These are phyloP conservation scores for Camponotus floridanus DNA, from an alignment of 1,140 invertebrate genomes.

Conservation along the genomic window DNA sequence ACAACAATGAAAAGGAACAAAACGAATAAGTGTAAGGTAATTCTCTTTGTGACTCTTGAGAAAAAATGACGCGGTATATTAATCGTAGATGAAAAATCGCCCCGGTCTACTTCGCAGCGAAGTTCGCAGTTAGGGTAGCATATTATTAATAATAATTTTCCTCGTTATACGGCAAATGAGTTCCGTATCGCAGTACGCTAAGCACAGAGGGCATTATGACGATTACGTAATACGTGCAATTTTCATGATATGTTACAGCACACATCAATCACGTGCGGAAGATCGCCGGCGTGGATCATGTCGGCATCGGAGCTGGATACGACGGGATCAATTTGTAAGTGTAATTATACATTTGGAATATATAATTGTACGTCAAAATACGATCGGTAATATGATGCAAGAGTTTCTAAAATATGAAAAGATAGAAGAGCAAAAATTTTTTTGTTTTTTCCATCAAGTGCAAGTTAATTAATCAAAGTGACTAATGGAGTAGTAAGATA, in stretches of 20 bases:
- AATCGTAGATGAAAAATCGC: constrained; percentile 40
- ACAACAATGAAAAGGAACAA: constrained; percentile 23
- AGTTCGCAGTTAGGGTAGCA: constrained; percentile 21
- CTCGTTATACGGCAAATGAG: constrained; percentile 36
- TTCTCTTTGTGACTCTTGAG: constrained; percentile 26
- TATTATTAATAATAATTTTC: constrained; percentile 30
- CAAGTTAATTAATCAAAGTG: neutral
- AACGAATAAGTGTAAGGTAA: constrained; percentile 20
- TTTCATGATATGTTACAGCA: constrained; percentile 87
- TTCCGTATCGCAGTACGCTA: neutral
- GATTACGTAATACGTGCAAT: constrained; percentile 46
- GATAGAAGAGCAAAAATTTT: too few relatives aligned
- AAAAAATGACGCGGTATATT: constrained; percentile 15
- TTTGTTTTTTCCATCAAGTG: neutral
- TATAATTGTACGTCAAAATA: constrained; percentile 7
- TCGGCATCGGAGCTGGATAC: constrained; percentile 95
- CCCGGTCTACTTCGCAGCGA: neutral
- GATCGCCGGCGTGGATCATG: constrained; percentile 94
- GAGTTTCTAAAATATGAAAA: neutral
- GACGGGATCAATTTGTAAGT: constrained; percentile 95
- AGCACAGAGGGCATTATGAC: constrained; percentile 28
- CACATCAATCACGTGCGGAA: constrained; percentile 95
- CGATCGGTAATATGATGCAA: neutral
- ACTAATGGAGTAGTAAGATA: neutral
- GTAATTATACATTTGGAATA: neutral